A percentile compares a stretch with the other conserved stretches of the same genome.
Evolutionary conservation across 2,888 invertebrate species (phyloP).

Genomic region (Carabus problematicus): DNA sequence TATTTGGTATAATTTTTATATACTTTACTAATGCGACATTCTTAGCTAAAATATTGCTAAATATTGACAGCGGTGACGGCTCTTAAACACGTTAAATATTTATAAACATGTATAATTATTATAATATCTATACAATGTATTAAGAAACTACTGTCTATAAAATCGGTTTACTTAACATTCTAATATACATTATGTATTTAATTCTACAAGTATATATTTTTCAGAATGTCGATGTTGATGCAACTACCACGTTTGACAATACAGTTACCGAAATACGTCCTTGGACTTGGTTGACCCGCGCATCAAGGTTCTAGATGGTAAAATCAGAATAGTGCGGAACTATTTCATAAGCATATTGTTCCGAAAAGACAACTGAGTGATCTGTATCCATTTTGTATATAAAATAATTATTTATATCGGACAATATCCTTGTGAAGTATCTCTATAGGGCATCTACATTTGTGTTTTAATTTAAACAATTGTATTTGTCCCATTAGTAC

Average conservation of each 20-base stretch:
- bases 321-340: conserved; percentile 12
- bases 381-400: not conserved
- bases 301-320: not conserved
- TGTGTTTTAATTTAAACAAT: no score
- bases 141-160: no score
- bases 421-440: no score
- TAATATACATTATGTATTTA: not conserved
- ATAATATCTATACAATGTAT: no score
- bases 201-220: conserved; percentile 55
- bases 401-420: no score
- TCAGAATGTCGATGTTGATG: conserved; percentile 84
- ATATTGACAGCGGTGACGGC: conserved; percentile 11
- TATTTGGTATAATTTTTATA: not conserved
- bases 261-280: conserved; percentile 84
- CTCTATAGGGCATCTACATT: no score
- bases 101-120: no score
- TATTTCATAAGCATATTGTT: conserved; percentile 33
- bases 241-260: conserved; percentile 84
- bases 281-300: conserved; percentile 74
- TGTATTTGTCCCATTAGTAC: no score
- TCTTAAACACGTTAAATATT: conserved; percentile 22
- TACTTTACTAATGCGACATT: no score
- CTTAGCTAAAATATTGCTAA: no score
- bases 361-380: not conserved
- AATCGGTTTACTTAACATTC: no score